A percentile compares a stretch with the other conserved stretches of the same genome.
Conservation (phyloP, 2,888 invertebrate genomes). For the Carcina quercana region DNA sequence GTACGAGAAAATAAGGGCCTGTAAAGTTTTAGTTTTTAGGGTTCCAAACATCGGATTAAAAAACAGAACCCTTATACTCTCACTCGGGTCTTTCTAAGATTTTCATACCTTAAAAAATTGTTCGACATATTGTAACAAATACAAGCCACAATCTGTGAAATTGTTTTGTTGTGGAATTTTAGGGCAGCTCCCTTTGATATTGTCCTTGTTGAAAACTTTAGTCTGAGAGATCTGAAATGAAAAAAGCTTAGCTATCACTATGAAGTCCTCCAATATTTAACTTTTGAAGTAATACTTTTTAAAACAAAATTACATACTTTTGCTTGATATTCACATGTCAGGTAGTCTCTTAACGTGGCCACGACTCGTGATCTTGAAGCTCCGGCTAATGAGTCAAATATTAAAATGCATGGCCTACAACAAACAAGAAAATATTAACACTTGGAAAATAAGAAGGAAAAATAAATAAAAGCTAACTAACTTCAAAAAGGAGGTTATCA, state of each 20-base stretch:
- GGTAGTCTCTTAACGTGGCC: conserved; percentile 92
- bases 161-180: conserved; percentile 99
- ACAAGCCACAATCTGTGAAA: conserved; percentile 97
- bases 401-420: conserved; percentile 91
- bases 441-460: background rate
- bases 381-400: conserved; percentile 95
- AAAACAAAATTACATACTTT: too few species aligned
- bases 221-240: conserved; percentile 68
- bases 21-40: too few species aligned
- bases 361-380: conserved; percentile 88
- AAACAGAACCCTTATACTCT: too few species aligned
- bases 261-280: too few species aligned
- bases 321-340: conserved; percentile 88
- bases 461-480: too few species aligned
- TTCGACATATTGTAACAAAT: conserved; percentile 96
- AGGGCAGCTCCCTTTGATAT: conserved; percentile 89
- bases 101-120: conserved; percentile 87
- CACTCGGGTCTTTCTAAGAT: too few species aligned
- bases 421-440: conserved; percentile 9
- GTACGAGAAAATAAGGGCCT: too few species aligned
- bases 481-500: too few species aligned
- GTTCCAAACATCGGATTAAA: too few species aligned
- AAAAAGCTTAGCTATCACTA: conserved; percentile 4
- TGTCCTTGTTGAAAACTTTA: conserved; percentile 85
- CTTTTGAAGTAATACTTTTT: too few species aligned